Evolutionary conservation across 2,113 vertebrate genomes (phyloP), one percentile per base, ranked within the genome.

Genomic region (Alosa alosa): DNA sequence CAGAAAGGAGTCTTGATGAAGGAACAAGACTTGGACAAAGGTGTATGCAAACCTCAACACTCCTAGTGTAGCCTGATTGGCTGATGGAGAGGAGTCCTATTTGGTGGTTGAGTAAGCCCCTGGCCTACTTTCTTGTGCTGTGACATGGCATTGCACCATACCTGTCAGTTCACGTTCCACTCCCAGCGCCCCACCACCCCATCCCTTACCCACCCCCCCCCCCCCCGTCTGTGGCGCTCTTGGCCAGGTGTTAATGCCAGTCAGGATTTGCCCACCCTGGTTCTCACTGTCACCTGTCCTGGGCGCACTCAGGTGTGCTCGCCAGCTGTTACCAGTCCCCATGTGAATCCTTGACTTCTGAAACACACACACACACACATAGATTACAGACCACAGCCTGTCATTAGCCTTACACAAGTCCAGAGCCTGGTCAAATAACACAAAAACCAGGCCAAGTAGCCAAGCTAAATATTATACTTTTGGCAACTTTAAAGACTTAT

Each of bases 61-160:
- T 15, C 13, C 10, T 39, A 17, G 72, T 36, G 36, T 13, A 17
- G 72, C 31, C 13, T 36, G 3, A 17, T 4, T 78, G 72, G 4
- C 11, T 25, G 1, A 39, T 31, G 0, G 11, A 36, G 36, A 39
- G 39, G 31, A 39, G 36, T 31, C 31, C 9, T 15, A 31, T 78
- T 78, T 78, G 36, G 60, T 20, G 22, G 60, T 64, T 64, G 60
- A 64, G 82, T 83, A 83, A 83, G 82, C 64, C 64, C 46, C 22
- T 81, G 82, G 82, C 86, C 82, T 84, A 84, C 49, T 86, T 86
- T 84, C 55, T 31, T 25, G 82, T 11, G 52, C 49, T 44, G 6
- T 75, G n/a, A 22, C 72, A 36, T 4, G 31, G 13, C 72, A 78
- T 36, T 39, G 72, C 31, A 39, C 72, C 72, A 39, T 78, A 39